Conservation (phyloP, 1,140 invertebrate species). For the Brachionus manjavacas region DNA sequence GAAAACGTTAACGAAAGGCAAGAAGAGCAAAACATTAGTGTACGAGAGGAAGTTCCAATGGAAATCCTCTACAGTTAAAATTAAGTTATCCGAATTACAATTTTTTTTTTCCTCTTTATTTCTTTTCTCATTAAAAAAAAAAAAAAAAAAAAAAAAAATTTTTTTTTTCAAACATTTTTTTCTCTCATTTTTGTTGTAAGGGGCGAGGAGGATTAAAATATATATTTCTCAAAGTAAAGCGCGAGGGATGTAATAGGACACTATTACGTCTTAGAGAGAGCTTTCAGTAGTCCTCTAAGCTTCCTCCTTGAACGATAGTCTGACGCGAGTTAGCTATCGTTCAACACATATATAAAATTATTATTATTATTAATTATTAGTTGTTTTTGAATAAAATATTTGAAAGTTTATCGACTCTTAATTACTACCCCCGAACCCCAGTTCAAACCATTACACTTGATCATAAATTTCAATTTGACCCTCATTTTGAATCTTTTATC, state of each 20-base stretch:
- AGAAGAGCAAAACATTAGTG: not conserved
- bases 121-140: not conserved
- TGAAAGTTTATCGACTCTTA: not conserved
- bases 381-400: not conserved
- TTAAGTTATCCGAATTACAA: not conserved
- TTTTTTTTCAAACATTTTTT: not conserved
- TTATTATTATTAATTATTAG: not conserved
- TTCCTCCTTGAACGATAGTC: not conserved
- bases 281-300: not conserved
- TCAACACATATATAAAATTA: not conserved
- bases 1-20: not conserved
- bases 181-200: not conserved
- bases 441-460: not conserved
- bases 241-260: slow-evolving; percentile 4
- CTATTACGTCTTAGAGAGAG: not conserved
- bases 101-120: not conserved
- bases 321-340: not conserved
- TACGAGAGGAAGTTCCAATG: not conserved
- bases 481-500: too few species aligned
- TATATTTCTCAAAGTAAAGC: not conserved
- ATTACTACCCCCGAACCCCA: not conserved
- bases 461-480: too few species aligned
- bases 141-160: not conserved
- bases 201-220: not conserved
- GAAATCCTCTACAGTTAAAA: not conserved